phyloP scores from a whole-genome alignment of 2,113 vertebrate genomes.

The Neodontobutis hainanensis region DNA sequence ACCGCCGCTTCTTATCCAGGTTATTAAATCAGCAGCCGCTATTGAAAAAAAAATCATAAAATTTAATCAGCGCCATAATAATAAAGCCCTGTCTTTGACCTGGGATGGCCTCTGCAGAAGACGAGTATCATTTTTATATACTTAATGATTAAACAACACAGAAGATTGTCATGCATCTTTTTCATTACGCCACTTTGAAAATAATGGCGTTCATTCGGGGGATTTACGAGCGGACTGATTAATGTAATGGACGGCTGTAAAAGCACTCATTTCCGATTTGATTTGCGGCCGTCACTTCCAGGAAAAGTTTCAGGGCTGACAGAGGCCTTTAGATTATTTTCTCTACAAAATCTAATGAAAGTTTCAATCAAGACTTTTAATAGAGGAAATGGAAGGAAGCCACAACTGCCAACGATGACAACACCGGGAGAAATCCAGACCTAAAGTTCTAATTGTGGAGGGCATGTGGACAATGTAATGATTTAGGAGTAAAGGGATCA shows the following conservation, averaged over 20 bases:
- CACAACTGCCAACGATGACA: slow-evolving; percentile 1
- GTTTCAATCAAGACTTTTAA: slow-evolving; percentile 1
- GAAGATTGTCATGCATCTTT: neutral
- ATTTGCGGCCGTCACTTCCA: neutral
- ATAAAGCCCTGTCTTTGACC: slow-evolving; percentile 1
- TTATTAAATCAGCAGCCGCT: neutral
- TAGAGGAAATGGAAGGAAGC: neutral
- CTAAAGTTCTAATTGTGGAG: slow-evolving; percentile 6
- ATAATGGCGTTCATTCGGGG: neutral
- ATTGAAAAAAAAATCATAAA: slow-evolving; percentile 12
- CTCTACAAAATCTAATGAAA: slow-evolving; percentile 7
- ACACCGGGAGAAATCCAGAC: neutral
- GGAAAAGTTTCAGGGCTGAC: neutral
- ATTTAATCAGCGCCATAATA: neutral
- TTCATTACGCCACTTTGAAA: slow-evolving; percentile 2
- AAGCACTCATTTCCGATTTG: slow-evolving; percentile 3
- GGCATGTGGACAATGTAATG: neutral
- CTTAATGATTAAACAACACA: neutral
- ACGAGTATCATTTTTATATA: neutral
- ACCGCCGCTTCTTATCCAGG: neutral
- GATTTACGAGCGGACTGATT: neutral
- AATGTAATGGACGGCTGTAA: slow-evolving; percentile 10
- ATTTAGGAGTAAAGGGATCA: slow-evolving; percentile 22
- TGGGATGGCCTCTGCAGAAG: neutral
- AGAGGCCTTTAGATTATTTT: slow-evolving; percentile 5